A percentile compares a stretch with the other conserved stretches of the same genome.
Evolutionary conservation across 35 echinoderm and acorn worm species (phyloP).

Genomic region (Ophiothrix spiculata): DNA sequence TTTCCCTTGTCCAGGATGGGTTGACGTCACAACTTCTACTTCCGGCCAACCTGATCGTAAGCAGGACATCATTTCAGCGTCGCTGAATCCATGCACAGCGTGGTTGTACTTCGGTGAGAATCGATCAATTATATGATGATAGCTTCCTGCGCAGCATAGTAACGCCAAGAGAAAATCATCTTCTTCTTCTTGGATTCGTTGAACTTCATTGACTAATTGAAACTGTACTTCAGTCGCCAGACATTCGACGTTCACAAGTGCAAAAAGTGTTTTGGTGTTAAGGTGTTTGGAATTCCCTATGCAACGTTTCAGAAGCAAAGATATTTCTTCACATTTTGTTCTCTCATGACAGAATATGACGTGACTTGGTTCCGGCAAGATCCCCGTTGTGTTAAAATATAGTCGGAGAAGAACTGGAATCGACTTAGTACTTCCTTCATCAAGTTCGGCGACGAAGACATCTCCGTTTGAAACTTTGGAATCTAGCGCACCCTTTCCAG

Average conservation of each 20-base stretch:
- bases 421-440: constrained; percentile 4
- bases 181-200: constrained; percentile 16
- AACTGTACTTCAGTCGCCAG: constrained; percentile 26
- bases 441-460: constrained; percentile 27
- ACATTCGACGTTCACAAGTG: constrained; percentile 13
- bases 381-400: constrained; percentile 9
- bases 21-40: constrained; percentile 27
- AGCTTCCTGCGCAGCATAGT: constrained; percentile 13
- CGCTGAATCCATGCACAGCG: neutral
- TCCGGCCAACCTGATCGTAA: constrained; percentile 14
- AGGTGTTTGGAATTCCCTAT: neutral
- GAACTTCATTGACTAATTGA: constrained; percentile 21
- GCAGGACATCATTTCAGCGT: constrained; percentile 12
- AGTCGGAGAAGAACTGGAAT: constrained; percentile 26
- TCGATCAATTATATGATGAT: constrained; percentile 33
- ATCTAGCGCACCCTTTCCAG: neutral
- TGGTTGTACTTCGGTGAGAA: constrained; percentile 28
- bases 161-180: constrained; percentile 9
- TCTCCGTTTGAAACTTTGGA: neutral
- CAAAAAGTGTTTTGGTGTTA: neutral
- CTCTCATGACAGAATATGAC: constrained; percentile 20
- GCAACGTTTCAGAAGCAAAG: constrained; percentile 9
- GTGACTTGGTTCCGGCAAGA: constrained; percentile 16
- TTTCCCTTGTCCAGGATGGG: constrained; percentile 23
- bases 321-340: constrained; percentile 13